Evolutionary conservation across 2,888 invertebrate species (phyloP), one percentile per base, ranked within the genome.

Genomic region (Apodemia zela): DNA sequence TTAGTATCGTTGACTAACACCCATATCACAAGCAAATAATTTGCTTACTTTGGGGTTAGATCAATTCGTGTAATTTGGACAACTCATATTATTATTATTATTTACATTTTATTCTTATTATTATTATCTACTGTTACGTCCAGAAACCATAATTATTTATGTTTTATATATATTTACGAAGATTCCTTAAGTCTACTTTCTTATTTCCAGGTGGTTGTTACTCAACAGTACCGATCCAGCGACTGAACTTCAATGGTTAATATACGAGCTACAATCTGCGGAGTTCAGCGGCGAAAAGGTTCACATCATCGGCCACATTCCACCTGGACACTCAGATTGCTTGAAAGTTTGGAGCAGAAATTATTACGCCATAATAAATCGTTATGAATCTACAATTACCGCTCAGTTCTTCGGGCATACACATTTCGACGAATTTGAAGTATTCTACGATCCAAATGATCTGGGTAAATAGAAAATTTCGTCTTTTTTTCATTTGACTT

Each of bases 271-370:
- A 13, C 98, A 98, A 79, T 96, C 97, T 13, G 98, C 99, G 0
- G 99, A 99, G 85, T 96, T 97, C 80, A 97, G 96, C 71, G 96
- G 96, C 15, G 98, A 98, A 83, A 98, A 98, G 84, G 99, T 99
- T 13, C 98, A 99, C 77, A 96, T 99, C n/a, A 96, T 99, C 63
- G 98, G 98, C 0, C 99, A 99, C 80, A 98, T 99, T 73, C 98
- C 98, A 0, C 98, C 99, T 0, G 98, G 98, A 3, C 97, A 97
- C 78, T 95, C 96, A 0, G 98, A 98, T 81, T 98, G 98, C 76
- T 87, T 98, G 45, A 97, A 98, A 89, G 96, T 98, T 5, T 99
- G 98, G 98, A 98, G 98, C 6, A 94, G 97, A 70, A 99, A 99
- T 85, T 98, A 97, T 81, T 97, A 98, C 77, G 95, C 95, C 59